phyloP scores from a whole-genome alignment of 1,140 invertebrate genomes.

The Nasonia giraulti region DNA sequence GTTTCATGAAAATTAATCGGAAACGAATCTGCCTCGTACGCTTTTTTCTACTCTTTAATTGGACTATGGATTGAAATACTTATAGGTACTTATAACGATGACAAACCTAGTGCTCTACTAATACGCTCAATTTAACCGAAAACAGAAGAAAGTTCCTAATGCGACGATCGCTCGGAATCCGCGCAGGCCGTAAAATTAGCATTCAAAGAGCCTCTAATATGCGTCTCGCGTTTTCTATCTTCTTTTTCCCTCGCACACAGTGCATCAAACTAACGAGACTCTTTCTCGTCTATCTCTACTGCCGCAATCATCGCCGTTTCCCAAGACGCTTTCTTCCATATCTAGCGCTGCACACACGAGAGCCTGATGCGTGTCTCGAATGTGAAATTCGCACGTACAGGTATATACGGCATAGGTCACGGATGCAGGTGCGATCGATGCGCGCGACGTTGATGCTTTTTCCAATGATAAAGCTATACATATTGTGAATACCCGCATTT shows the following conservation, averaged over 20 bases:
- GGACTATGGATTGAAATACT: too few relatives aligned
- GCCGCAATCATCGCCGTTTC: conserved; percentile 14
- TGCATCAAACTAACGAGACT: conserved; percentile 7
- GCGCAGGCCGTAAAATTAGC: background rate
- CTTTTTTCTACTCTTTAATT: too few relatives aligned
- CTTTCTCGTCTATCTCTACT: background rate
- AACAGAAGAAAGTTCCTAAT: background rate
- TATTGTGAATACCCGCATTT: too few relatives aligned
- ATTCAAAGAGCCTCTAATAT: background rate
- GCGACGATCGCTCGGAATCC: background rate
- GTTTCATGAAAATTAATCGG: background rate
- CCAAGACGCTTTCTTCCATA: conserved; percentile 10
- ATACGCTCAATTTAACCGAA: background rate
- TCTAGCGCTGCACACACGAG: background rate
- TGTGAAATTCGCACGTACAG: conserved; percentile 32
- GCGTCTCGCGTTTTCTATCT: background rate
- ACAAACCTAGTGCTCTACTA: too few relatives aligned
- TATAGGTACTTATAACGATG: too few relatives aligned
- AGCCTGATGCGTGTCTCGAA: background rate
- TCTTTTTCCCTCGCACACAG: background rate
- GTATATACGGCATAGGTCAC: background rate
- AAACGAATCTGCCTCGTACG: too few relatives aligned
- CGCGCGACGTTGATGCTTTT: background rate
- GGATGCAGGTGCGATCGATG: conserved; percentile 20
- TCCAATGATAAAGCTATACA: background rate